Evolutionary conservation across 2,797 vertebrate genomes (phyloP), one percentile per base, ranked within the genome.

Genomic region (Meriones psammophilus): DNA sequence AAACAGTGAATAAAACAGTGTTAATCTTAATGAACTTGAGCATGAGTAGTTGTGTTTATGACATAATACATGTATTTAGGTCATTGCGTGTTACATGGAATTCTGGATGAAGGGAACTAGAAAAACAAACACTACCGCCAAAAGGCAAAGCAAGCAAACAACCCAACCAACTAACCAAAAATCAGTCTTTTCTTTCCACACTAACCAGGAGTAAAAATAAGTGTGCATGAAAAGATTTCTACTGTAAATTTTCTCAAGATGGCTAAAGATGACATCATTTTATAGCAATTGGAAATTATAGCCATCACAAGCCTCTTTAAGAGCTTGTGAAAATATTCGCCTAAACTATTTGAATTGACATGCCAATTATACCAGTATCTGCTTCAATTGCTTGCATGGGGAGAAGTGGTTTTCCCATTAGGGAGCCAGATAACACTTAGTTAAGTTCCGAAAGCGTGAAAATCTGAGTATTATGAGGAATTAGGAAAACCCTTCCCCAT

Each of bases 361-460:
- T 77, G 86, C 89, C 89, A 86, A 88, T 94, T 91, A 89, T 26
- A 76, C 62, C 78, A 92, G 69, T 74, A 58, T 97, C 88, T 97
- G 60, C 89, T 80, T 93, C 91, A 88, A 96, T 94, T 94, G 83
- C 58, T 26, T 84, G 96, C 86, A 58, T 66, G 30, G 56, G 93
- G 86, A 92, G 92, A 84, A 96, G 79, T 42, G 94, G 95, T 97
- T 96, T 96, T 96, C 89, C 78, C 71, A 26, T 96, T 56, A 92
- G 83, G 68, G 56, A 12, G 28, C 30, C 83, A 66, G 71, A 94
- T 68, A 96, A n/a, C 15, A 4, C 60, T 79, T 85, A 66, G 64
- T 92, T 94, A 94, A 74, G 6, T 81, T 96, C 86, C 80, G 64
- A 96, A 94, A 92, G 54, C 83, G 46, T 73, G 56, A 91, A 87